Conservation (phyloP, 2,888 invertebrate genomes). For the Cosmopolites sordidus region DNA sequence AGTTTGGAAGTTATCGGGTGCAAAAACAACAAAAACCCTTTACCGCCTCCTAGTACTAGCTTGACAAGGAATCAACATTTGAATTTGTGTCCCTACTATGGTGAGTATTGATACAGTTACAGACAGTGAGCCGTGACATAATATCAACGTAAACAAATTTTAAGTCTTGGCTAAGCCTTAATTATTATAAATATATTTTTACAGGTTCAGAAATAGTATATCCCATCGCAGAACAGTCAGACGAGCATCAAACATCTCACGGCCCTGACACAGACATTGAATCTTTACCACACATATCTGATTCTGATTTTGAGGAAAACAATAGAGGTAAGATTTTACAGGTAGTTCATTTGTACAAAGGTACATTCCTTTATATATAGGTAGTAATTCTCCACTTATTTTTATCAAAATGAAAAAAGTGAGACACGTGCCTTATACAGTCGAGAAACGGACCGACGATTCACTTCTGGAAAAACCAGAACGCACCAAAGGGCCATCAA, state of each 20-base stretch:
- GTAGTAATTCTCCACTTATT: constrained; percentile 64
- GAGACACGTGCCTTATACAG: constrained; percentile 36
- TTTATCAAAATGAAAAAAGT: constrained; percentile 37
- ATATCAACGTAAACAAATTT: too few relatives aligned
- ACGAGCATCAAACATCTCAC: constrained; percentile 68
- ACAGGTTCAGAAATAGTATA: constrained; percentile 69
- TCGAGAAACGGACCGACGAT: constrained; percentile 1
- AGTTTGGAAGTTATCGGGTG: constrained; percentile 69
- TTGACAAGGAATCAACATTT: constrained; percentile 67
- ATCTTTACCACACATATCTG: constrained; percentile 57
- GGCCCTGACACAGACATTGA: constrained; percentile 58
- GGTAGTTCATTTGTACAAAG: neutral
- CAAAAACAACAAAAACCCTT: constrained; percentile 60
- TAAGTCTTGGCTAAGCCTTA: too few relatives aligned
- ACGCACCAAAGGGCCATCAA: constrained; percentile 49
- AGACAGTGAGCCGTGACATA: neutral
- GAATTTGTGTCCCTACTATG: constrained; percentile 59
- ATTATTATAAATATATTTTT: neutral
- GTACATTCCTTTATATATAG: neutral
- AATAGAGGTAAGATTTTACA: constrained; percentile 54
- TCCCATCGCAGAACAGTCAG: constrained; percentile 80
- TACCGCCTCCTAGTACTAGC: constrained; percentile 68
- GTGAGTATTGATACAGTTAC: constrained; percentile 11
- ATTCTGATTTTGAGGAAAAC: constrained; percentile 63
- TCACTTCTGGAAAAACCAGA: constrained; percentile 59